Evolutionary conservation across 2,113 vertebrate genomes (phyloP), one percentile per base, ranked within the genome.

Genomic region (Oceanodroma tethys): DNA sequence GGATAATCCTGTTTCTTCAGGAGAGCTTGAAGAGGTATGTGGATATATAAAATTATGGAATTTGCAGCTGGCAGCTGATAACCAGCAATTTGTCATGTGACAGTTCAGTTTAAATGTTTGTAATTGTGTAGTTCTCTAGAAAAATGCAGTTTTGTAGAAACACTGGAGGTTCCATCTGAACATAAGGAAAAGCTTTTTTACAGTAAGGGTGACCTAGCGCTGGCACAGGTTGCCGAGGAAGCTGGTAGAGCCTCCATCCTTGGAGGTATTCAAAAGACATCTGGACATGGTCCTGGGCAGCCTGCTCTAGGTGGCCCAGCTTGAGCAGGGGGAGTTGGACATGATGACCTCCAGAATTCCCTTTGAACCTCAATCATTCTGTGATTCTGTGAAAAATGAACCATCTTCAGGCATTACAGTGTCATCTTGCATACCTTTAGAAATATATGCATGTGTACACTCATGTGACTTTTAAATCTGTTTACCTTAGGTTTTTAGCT

Each of bases 1-100:
- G 98, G 98, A 99, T 88, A 97, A 98, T 50, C 98, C 98, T 83
- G 97, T 98, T 95, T 98, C 98, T 98, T 98, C 98, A 89, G 98
- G 98, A 97, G 98, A 98, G 74, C 97, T 98, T 90, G 98, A 98
- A 97, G 98, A 99, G 99, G 99, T 99, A 98, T 70, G 98, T 98
- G 92, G 81, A 60, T 66, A 92, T 95, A 87, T 94, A 92, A 94
- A 87, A 93, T 91, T 87, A 80, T 48, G 38, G 86, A 73, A 91
- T 90, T 93, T 95, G 81, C 89, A 91, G 81, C 91, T 94, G 86
- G 89, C 78, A 80, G 65, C 87, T 95, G 87, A 86, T 81, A 95
- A 88, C 66, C 93, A 97, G 52, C 90, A 85, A 7, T 89, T 95
- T 81, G 43, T 94, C 90, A 81, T 96, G 86, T 93, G 92, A 93